Conservation (phyloP, 2,113 vertebrate species). For the Tragelaphus strepsiceros region DNA sequence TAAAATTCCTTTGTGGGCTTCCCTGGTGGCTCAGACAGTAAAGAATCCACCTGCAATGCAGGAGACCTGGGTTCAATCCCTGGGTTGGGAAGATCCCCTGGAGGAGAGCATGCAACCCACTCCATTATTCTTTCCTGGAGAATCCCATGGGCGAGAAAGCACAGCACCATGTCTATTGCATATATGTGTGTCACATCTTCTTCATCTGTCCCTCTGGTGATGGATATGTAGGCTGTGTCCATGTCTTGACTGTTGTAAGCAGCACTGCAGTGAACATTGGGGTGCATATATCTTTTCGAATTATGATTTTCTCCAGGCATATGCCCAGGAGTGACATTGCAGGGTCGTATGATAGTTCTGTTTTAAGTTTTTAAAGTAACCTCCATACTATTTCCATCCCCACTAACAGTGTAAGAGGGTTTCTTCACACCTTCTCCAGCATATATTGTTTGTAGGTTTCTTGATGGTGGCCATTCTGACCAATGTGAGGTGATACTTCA, state of each 20-base stretch:
- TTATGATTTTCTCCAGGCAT: background rate
- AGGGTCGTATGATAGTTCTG: background rate
- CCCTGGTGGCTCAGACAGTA: background rate
- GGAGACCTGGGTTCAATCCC: background rate
- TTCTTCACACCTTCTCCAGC: background rate
- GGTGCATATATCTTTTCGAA: background rate
- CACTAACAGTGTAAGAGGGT: background rate
- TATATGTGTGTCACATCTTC: background rate
- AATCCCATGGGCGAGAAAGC: background rate
- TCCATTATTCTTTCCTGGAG: background rate
- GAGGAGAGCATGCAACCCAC: background rate
- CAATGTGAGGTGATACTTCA: background rate
- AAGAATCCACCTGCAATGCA: background rate
- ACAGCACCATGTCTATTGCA: background rate
- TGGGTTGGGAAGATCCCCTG: background rate
- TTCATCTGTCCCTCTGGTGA: background rate
- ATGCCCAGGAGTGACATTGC: background rate
- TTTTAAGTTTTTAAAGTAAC: background rate
- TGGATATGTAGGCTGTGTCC: background rate
- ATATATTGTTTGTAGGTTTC: background rate
- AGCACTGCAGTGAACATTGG: background rate
- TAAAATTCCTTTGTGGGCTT: background rate
- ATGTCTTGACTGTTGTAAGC: background rate
- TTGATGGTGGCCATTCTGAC: background rate
- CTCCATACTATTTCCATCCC: background rate